Percentiles rank a stretch among this genome's conserved stretches.
These are phyloP conservation scores for Lacerta viridis DNA, from an alignment of 2,797 vertebrate species.

Conservation along the genomic window DNA sequence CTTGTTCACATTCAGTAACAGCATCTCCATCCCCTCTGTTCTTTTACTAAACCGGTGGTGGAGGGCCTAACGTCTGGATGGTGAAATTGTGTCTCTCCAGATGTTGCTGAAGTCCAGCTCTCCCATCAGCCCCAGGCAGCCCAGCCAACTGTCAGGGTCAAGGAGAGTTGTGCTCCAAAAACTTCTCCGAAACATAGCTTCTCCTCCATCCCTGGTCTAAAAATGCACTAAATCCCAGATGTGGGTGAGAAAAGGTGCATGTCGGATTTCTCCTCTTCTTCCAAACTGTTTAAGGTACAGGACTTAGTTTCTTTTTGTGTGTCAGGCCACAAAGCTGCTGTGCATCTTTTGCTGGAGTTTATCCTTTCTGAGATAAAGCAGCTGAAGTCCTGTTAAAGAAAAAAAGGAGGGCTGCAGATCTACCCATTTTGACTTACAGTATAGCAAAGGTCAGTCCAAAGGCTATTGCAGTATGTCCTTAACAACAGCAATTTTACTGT, in stretches of 20 bases:
- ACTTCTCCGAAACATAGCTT: background rate
- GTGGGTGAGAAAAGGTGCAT: background rate
- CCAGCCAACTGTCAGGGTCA: background rate
- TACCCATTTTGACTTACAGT: constrained; percentile 43
- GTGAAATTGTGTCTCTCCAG: background rate
- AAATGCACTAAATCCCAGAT: background rate
- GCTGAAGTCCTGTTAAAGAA: background rate
- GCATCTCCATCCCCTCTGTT: too few species aligned
- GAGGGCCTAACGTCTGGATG: background rate
- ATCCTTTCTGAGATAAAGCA: constrained; percentile 35
- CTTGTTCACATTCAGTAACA: background rate
- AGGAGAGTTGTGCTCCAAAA: background rate
- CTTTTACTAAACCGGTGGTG: background rate
- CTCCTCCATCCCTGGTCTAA: background rate
- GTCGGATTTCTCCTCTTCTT: background rate
- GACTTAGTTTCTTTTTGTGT: too few species aligned
- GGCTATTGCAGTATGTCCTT: constrained; percentile 23
- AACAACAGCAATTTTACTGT: constrained; percentile 45
- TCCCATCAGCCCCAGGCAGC: background rate
- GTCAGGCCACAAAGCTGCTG: too few species aligned
- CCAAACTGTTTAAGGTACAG: background rate
- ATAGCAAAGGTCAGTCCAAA: constrained; percentile 50
- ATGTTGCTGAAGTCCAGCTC: background rate
- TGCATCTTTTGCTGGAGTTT: constrained; percentile 35
- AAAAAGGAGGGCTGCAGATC: constrained; percentile 11